A percentile compares a stretch with the other conserved stretches of the same genome.
These are phyloP conservation scores for Ptychadena robeensis DNA, from an alignment of 2,797 vertebrate genomes.

Conservation along the genomic window DNA sequence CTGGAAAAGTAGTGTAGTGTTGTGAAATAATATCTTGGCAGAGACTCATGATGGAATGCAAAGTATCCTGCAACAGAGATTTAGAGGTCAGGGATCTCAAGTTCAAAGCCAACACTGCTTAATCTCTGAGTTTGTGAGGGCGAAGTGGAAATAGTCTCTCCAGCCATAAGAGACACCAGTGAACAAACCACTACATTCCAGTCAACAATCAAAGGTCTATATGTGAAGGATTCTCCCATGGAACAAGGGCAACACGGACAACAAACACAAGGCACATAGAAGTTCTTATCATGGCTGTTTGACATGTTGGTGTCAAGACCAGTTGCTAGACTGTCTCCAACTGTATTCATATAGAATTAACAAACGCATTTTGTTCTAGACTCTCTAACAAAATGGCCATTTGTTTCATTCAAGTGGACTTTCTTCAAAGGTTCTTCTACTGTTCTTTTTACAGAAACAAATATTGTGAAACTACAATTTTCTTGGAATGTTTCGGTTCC, in stretches of 20 bases:
- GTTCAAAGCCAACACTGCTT: constrained; percentile 49
- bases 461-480: background rate
- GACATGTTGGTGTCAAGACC: background rate
- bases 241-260: background rate
- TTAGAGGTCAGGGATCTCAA: constrained; percentile 34
- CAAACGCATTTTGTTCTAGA: background rate
- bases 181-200: constrained; percentile 33
- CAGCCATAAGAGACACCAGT: constrained; percentile 26
- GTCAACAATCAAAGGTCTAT: constrained; percentile 28
- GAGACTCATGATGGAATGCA: constrained; percentile 31
- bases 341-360: background rate
- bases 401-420: background rate
- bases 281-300: background rate
- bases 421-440: background rate
- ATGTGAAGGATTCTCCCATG: background rate
- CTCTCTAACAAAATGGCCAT: background rate
- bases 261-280: background rate
- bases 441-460: background rate
- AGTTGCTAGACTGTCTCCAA: background rate
- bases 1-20: background rate
- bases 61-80: constrained; percentile 34
- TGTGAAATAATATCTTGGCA: constrained; percentile 31
- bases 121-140: constrained; percentile 32
- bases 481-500: background rate
- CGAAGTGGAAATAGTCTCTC: constrained; percentile 28